Conservation (phyloP, 2,113 vertebrate genomes). For the Setophaga coronata region DNA sequence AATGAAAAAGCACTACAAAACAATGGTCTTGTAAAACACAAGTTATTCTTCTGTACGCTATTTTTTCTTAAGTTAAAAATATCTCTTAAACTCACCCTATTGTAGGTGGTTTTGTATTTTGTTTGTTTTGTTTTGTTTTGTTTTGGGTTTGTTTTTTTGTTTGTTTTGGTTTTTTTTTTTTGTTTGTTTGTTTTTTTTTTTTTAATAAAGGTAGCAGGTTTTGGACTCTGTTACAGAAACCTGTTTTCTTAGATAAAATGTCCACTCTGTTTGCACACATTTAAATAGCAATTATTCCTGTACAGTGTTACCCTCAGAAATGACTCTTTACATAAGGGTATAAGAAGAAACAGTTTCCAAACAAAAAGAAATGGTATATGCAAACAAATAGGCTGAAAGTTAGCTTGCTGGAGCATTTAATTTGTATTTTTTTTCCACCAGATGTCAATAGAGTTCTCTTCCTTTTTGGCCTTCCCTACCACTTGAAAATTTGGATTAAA, state of each 20-base stretch:
- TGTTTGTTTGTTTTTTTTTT: neutral
- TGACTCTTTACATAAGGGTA: neutral
- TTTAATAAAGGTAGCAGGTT: neutral
- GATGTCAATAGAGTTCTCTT: constrained; percentile 13
- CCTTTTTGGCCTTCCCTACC: neutral
- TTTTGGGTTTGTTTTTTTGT: too few relatives aligned
- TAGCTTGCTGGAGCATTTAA: neutral
- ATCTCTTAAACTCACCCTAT: neutral
- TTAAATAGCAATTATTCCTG: neutral
- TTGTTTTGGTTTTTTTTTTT: too few relatives aligned
- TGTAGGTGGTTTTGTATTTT: neutral
- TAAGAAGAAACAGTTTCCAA: neutral
- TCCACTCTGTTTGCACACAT: neutral
- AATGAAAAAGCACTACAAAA: neutral
- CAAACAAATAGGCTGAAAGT: neutral
- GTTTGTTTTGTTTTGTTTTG: too few relatives aligned
- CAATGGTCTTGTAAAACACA: neutral
- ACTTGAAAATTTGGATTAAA: neutral
- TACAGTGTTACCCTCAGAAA: neutral
- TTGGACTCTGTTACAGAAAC: neutral
- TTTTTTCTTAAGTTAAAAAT: neutral
- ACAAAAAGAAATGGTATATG: neutral
- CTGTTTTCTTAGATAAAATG: neutral
- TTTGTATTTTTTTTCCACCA: neutral
- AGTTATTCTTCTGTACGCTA: neutral